A percentile compares a stretch with the other conserved stretches of the same genome.
Evolutionary conservation across 2,797 vertebrate genomes (phyloP).

Genomic region (Hydrophis major): DNA sequence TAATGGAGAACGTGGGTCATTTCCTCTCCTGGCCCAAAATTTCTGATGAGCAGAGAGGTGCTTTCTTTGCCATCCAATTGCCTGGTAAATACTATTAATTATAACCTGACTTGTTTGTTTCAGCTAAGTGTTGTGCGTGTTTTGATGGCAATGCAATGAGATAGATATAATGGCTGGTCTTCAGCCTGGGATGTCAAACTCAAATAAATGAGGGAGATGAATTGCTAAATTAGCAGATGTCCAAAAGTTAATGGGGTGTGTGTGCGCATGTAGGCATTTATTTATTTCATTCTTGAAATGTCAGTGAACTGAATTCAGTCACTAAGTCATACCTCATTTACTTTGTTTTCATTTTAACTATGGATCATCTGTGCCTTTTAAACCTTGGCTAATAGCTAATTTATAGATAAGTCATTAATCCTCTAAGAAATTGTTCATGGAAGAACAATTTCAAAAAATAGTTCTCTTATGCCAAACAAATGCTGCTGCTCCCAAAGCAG

Average conservation of each 20-base stretch:
- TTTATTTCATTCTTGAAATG: background rate
- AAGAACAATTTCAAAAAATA: background rate
- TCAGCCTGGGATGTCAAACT: background rate
- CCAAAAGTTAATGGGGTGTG: background rate
- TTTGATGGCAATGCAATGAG: conserved; percentile 1
- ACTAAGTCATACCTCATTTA: background rate
- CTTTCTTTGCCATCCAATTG: background rate
- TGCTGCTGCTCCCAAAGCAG: background rate
- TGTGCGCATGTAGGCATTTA: background rate
- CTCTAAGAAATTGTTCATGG: background rate
- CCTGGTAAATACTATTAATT: conserved; percentile 14
- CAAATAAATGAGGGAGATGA: background rate
- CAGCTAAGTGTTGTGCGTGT: background rate
- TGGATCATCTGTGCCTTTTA: background rate
- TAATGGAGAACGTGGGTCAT: conserved; percentile 36
- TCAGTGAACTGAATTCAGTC: background rate
- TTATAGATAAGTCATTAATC: background rate
- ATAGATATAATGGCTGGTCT: background rate
- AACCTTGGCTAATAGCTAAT: background rate
- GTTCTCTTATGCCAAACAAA: background rate
- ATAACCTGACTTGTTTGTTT: background rate
- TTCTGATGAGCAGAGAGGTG: background rate
- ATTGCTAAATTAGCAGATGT: background rate
- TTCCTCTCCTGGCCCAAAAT: conserved; percentile 40
- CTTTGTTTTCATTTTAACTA: background rate